Base-by-base conservation (phyloP, 2,113 vertebrate species). In the Lanius collurio region DNA sequence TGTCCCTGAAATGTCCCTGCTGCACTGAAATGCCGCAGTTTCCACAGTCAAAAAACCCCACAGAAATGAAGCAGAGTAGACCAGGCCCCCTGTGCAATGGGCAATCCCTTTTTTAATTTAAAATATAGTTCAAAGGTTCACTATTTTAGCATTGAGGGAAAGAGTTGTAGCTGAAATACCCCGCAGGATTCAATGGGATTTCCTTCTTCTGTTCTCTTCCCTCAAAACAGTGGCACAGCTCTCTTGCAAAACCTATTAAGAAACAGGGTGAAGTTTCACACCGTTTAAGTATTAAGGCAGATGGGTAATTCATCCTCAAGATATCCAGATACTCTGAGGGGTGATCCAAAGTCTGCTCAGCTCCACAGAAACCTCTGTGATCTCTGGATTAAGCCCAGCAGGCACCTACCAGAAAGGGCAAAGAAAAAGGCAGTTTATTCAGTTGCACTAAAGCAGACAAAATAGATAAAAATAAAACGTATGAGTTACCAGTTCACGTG, bases 401-500 rank as follows among this genome's bases (percentile, higher is more conserved):
- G 73, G 60, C 83, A 81, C 52, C 87, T 74, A 42, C 79, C 2
- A 4, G 85, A 70, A 95, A 93, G 83, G 80, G 76, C 60, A 81
- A 87, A 70, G 76, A 70, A 65, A 93, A 92, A 83, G 10, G 21
- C 73, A 22, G 60, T 93, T 94, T 94, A 75, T 81, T 86, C 90
- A 78, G 86, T 92, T 92, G 74, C 79, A 86, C 79, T 87, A 65
- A 94, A 90, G 31, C 88, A 95, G 93, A 71, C 90, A 84, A 92
- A 95, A 81, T 50, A 92, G 92, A 93, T 88, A 92, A 96, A 95
- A 96, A 95, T 95, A 94, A 96, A 97, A 89, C 0, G 6, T 49
- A 85, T 85, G 93, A 95, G 95, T 27, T 57, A 96, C 83, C 81
- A 90, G 96, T 92, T 96, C 95, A 95, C 73, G 55, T 92, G 92